Evolutionary conservation across 2,113 vertebrate species (phyloP).

Genomic region (Connochaetes taurinus): DNA sequence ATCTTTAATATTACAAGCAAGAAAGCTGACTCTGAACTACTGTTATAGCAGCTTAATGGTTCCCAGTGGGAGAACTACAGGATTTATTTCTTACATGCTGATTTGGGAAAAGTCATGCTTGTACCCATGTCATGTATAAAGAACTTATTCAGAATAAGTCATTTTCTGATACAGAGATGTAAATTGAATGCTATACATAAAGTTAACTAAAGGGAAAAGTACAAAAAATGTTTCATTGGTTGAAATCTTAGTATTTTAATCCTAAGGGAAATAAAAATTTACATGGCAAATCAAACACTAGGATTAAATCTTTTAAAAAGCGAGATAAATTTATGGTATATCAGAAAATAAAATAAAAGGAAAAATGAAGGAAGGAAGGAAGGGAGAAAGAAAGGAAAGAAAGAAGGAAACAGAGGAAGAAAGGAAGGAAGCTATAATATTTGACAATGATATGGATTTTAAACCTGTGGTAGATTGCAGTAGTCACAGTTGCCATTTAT

Average conservation of each 20-base stretch:
- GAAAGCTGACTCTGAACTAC: conserved; percentile 70
- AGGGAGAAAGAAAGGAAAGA: fast-evolving
- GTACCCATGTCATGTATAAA: conserved; percentile 35
- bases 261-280: background rate
- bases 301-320: background rate
- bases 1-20: conserved; percentile 57
- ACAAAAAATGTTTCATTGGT: background rate
- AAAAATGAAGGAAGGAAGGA: too few species aligned
- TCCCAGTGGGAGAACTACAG: conserved; percentile 67
- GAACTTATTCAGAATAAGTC: conserved; percentile 31
- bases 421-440: fast-evolving
- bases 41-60: conserved; percentile 66
- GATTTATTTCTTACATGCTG: conserved; percentile 63
- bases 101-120: conserved; percentile 53
- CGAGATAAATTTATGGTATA: background rate
- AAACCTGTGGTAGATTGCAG: background rate
- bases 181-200: background rate
- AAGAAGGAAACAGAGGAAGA: background rate
- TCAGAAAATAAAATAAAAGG: background rate
- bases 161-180: background rate
- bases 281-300: background rate
- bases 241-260: conserved; percentile 1
- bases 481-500: fast-evolving
- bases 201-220: background rate
- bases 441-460: background rate